Evolutionary conservation across 1,140 invertebrate species (phyloP), one percentile per base, ranked within the genome.

Genomic region (Drosophila albomicans): DNA sequence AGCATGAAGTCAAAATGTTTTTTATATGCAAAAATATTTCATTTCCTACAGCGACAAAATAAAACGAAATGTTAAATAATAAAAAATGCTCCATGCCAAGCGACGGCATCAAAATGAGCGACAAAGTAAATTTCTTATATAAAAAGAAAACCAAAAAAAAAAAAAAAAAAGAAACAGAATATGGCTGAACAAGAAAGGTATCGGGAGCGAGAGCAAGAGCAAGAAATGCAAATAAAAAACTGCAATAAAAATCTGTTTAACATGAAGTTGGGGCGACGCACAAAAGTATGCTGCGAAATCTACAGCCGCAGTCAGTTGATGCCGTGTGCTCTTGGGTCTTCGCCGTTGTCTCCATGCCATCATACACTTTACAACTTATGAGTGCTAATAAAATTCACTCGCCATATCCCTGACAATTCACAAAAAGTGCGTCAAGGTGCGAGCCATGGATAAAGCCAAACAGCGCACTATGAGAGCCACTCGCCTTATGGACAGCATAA

Each of bases 11-110:
- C 84, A 78, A 32, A 87, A 87, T 87, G 73, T 80, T 82, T 88
- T 87, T 87, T 80, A 88, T 86, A 88, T 87, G 84, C 84, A 87
- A 87, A 88, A 88, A 87, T 87, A 88, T 87, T 87, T 87, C 84
- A 87, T 87, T 87, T 87, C 84, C 84, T 88, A 72, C 85, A 87
- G 77, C 84, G 61, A 61, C 74, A 72, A 75, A 72, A 76, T 76
- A 69, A 76, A 76, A 71, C 68, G 79, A 81, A 84, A 88, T 87
- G 84, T 72, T 87, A 78, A 87, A 88, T 88, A 86, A 89, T 89
- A 87, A 87, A 79, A 81, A 72, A 48, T 56, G 51, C 67, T 75
- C 15, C 51, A 62, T 20, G 45, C 59, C 66, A 75, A 63, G 66
- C 59, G 52, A 52, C 52, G 52, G 43, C 68, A 61, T 64, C 56